phyloP scores from a whole-genome alignment of 2,797 vertebrate genomes.

The Hippopotamyrus pictus region DNA sequence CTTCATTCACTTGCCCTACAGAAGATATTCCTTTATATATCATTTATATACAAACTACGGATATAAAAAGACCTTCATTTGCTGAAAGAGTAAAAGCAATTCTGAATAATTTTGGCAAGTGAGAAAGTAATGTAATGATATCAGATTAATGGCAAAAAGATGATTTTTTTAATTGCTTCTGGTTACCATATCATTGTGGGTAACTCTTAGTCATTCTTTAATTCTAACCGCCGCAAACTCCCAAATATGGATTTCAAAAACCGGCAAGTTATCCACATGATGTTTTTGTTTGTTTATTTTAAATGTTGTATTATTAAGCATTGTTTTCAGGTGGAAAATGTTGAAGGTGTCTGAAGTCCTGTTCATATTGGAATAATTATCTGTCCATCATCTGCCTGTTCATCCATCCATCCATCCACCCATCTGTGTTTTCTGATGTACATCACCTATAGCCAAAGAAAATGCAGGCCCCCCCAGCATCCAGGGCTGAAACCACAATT shows the following conservation, averaged over 20 bases:
- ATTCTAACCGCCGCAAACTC: background rate
- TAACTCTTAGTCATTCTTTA: background rate
- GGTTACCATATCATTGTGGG: background rate
- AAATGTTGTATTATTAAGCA: background rate
- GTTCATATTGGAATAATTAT: background rate
- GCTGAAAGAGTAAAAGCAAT: background rate
- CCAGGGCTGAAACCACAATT: background rate
- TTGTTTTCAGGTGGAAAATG: background rate
- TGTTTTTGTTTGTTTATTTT: background rate
- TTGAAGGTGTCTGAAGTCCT: background rate
- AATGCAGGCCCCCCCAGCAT: background rate
- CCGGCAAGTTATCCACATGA: background rate
- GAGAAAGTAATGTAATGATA: background rate
- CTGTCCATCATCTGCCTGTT: background rate
- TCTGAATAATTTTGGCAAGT: background rate
- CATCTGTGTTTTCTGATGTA: background rate
- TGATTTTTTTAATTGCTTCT: background rate
- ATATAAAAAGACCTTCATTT: constrained; percentile 1
- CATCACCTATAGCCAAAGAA: background rate
- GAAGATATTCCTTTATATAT: background rate
- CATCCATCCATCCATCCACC: background rate
- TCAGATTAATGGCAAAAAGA: background rate
- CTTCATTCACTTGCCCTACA: background rate
- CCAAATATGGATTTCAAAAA: background rate
- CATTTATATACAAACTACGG: background rate